Evolutionary conservation across 53 echinoderm and acorn worm species (phyloP).

Genomic region (Hippasteria phrygiana): DNA sequence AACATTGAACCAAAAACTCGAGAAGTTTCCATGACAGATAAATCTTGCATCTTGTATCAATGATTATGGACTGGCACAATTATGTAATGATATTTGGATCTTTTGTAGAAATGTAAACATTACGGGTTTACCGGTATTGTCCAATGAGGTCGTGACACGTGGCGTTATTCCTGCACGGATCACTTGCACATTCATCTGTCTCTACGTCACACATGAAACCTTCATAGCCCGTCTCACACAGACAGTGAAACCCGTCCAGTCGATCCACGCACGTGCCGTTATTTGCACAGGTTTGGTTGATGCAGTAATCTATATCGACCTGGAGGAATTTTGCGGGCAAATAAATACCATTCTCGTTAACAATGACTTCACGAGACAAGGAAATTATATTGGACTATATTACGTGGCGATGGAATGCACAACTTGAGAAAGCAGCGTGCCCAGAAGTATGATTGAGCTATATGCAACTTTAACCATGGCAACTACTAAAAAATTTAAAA

Average conservation of each 20-base stretch:
- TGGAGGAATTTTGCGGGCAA: not conserved
- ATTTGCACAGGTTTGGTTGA: conserved; percentile 62
- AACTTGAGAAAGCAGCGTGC: too few relatives aligned
- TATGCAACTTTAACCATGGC: too few relatives aligned
- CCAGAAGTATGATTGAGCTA: too few relatives aligned
- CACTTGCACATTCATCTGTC: conserved; percentile 80
- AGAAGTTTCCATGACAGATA: too few relatives aligned
- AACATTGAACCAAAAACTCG: too few relatives aligned
- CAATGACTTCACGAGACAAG: too few relatives aligned
- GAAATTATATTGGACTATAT: too few relatives aligned
- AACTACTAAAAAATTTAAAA: too few relatives aligned
- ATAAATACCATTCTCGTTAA: not conserved
- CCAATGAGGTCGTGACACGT: conserved; percentile 79
- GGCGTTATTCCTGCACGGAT: conserved; percentile 82
- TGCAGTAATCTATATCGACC: conserved; percentile 81
- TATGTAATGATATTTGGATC: too few relatives aligned
- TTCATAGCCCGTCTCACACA: conserved; percentile 81
- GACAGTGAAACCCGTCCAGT: conserved; percentile 82
- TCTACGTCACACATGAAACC: conserved; percentile 78
- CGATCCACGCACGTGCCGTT: conserved; percentile 81
- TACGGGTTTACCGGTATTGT: conserved; percentile 8
- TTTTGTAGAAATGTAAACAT: not conserved
- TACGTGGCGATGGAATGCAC: too few relatives aligned
- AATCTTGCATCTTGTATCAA: too few relatives aligned
- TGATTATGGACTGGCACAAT: too few relatives aligned